phyloP scores from a whole-genome alignment of 1,140 invertebrate genomes.

The Drosophila varians region DNA sequence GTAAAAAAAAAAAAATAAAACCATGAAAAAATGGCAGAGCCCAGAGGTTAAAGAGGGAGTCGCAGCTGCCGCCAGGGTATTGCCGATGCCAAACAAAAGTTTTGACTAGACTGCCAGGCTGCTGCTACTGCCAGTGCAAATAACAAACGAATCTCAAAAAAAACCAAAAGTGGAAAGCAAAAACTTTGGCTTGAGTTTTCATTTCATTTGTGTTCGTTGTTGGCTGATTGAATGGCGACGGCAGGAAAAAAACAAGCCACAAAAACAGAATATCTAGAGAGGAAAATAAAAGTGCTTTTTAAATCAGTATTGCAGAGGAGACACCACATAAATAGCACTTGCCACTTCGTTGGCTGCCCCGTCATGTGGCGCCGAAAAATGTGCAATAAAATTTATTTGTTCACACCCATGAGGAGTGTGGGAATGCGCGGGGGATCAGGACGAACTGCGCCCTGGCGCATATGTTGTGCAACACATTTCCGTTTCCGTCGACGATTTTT shows the following conservation, averaged over 20 bases:
- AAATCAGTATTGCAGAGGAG: slow-evolving; percentile 42
- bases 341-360: slow-evolving; percentile 45
- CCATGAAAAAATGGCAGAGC: no score
- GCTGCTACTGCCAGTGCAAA: slow-evolving; percentile 20
- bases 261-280: slow-evolving; percentile 9
- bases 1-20: no score
- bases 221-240: slow-evolving; percentile 56
- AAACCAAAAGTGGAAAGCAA: slow-evolving; percentile 8
- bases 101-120: slow-evolving; percentile 69
- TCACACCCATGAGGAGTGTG: slow-evolving; percentile 35
- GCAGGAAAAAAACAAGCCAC: slow-evolving; percentile 48
- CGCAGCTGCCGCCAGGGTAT: slow-evolving; percentile 61
- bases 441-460: slow-evolving; percentile 55
- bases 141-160: slow-evolving; percentile 20
- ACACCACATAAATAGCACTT: slow-evolving; percentile 45
- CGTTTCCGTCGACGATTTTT: slow-evolving; percentile 65
- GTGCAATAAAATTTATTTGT: slow-evolving; percentile 79
- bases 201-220: slow-evolving; percentile 59
- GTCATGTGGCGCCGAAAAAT: slow-evolving; percentile 75
- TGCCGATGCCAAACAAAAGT: slow-evolving; percentile 74
- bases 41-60: slow-evolving; percentile 9
- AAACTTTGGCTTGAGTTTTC: slow-evolving; percentile 64
- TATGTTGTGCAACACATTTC: slow-evolving; percentile 81
- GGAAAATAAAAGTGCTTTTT: slow-evolving; percentile 36
- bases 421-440: slow-evolving; percentile 23